phyloP scores from a whole-genome alignment of 2,797 vertebrate genomes.

The Sebastes minor region DNA sequence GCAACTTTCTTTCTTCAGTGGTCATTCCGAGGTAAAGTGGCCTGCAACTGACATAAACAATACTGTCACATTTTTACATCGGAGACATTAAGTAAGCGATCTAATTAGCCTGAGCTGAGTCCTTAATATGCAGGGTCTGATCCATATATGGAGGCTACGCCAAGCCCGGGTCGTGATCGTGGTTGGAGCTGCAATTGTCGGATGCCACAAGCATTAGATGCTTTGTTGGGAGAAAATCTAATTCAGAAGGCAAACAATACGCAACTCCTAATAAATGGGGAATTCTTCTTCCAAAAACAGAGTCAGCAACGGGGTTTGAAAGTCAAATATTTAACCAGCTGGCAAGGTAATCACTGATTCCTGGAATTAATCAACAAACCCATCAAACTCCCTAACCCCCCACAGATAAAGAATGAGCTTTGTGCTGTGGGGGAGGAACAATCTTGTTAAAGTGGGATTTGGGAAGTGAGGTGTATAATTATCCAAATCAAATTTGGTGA shows the following conservation, averaged over 20 bases:
- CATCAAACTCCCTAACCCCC: conserved; percentile 18
- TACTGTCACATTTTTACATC: background rate
- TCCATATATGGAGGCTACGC: background rate
- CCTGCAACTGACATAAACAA: background rate
- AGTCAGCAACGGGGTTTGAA: background rate
- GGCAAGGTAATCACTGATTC: conserved; percentile 9
- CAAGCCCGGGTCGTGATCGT: background rate
- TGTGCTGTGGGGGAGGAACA: conserved; percentile 4
- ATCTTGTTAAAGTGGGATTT: conserved; percentile 15
- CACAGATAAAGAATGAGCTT: background rate
- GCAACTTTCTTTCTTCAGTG: background rate
- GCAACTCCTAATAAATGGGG: background rate
- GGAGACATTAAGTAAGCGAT: background rate
- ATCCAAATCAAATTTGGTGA: conserved; percentile 21
- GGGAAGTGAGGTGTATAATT: conserved; percentile 35
- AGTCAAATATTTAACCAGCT: background rate
- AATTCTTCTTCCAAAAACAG: background rate
- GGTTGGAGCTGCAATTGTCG: background rate
- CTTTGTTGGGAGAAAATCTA: background rate
- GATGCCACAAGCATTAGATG: background rate
- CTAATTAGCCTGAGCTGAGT: background rate
- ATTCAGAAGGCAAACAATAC: background rate
- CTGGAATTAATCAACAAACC: conserved; percentile 29
- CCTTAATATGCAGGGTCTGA: background rate
- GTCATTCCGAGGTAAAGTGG: background rate